Percentiles rank a stretch among this genome's conserved stretches.
phyloP scores from a whole-genome alignment of 2,888 invertebrate species.

The Itoplectis maculator region DNA sequence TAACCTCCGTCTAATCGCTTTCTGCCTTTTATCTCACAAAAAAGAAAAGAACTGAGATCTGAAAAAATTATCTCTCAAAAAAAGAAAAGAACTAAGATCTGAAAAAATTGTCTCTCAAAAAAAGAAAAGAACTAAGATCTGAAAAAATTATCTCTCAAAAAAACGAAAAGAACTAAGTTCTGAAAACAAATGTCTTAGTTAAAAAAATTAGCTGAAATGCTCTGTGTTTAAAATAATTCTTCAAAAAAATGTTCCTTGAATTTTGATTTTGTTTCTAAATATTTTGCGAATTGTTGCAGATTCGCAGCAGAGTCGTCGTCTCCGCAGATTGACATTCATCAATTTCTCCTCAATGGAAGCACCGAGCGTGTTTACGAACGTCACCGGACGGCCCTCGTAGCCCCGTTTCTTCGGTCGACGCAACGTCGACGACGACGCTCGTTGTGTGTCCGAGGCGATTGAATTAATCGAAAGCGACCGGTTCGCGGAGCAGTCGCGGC shows the following conservation, averaged over 20 bases:
- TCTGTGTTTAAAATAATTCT: no score
- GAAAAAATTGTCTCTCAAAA: no score
- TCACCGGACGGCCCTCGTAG: conserved; percentile 23
- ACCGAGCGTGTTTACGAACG: conserved; percentile 18
- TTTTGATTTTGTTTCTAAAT: not conserved
- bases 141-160: no score
- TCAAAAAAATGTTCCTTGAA: not conserved
- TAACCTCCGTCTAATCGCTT: not conserved
- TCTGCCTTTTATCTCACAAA: no score
- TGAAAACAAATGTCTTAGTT: no score
- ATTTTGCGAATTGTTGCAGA: not conserved
- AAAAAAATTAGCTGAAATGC: no score
- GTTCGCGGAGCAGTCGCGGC: conserved; percentile 28
- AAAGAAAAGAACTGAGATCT: no score
- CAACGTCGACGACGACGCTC: conserved; percentile 22
- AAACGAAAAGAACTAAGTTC: no score
- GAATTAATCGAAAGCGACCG: conserved; percentile 61
- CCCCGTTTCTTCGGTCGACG: conserved; percentile 21
- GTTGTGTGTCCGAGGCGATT: conserved; percentile 52
- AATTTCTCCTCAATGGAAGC: conserved; percentile 31
- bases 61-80: no score
- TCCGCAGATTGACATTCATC: conserved; percentile 18
- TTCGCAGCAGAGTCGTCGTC: no score
- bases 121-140: no score
- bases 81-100: no score